Evolutionary conservation across 35 echinoderm and acorn worm species (phyloP).

Genomic region (Ptychodera flava): DNA sequence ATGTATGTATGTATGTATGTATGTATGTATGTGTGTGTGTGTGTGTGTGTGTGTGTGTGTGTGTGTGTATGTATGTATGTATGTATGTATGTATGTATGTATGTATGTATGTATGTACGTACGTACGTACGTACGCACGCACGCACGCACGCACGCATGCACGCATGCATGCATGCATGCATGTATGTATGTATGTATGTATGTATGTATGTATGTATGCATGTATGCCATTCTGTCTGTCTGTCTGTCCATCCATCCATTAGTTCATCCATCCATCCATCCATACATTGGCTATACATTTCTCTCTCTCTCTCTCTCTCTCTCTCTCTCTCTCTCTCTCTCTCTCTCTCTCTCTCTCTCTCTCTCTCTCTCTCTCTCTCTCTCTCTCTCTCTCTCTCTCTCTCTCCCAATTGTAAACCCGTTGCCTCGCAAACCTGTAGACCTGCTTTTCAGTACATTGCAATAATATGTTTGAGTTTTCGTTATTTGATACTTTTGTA

Average conservation of each 20-base stretch:
- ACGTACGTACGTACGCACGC: neutral
- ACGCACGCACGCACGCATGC: neutral
- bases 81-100: neutral
- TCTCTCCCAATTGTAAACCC: neutral
- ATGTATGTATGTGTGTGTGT: neutral
- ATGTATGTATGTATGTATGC: neutral
- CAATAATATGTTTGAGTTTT: no score
- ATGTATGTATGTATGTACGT: neutral
- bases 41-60: neutral
- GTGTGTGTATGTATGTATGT: neutral
- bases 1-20: constrained; percentile 2
- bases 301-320: neutral
- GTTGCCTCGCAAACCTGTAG: neutral
- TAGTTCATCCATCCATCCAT: no score
- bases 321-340: neutral
- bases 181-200: constrained; percentile 2
- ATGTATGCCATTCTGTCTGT: neutral
- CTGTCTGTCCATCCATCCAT: no score
- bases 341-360: neutral
- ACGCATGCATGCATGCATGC: neutral
- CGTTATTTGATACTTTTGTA: no score
- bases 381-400: neutral
- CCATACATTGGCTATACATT: no score
- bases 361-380: neutral
- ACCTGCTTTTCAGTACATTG: no score